Percentiles rank a stretch among this genome's conserved stretches.
phyloP scores from a whole-genome alignment of 2,888 invertebrate species.

The Strigamia crassipes region DNA sequence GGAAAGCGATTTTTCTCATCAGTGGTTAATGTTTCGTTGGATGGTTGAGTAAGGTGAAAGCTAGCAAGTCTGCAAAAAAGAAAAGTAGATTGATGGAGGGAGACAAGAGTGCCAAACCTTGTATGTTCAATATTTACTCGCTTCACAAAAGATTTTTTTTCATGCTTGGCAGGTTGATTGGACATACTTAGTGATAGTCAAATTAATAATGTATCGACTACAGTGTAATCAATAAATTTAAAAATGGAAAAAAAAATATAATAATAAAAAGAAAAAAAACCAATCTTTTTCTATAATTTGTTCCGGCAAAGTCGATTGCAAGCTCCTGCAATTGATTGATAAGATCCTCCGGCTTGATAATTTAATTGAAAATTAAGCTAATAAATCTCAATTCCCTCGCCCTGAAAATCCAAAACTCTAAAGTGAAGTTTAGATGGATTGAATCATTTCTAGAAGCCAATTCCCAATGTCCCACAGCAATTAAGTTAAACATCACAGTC shows the following conservation, averaged over 20 bases:
- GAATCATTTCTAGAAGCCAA: constrained; percentile 23
- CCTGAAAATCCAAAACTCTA: constrained; percentile 8
- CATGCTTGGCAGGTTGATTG: constrained; percentile 1
- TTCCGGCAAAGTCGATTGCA: not conserved
- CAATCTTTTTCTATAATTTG: not conserved
- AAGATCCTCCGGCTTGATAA: constrained; percentile 29
- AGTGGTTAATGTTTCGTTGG: constrained; percentile 33
- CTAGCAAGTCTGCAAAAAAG: constrained; percentile 25
- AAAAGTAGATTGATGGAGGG: constrained; percentile 8
- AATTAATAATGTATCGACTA: not conserved
- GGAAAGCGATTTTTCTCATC: constrained; percentile 24
- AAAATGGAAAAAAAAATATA: too few species aligned
- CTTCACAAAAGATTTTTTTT: not conserved
- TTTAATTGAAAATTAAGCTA: constrained; percentile 40
- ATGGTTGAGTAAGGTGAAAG: constrained; percentile 8
- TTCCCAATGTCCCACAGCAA: constrained; percentile 23
- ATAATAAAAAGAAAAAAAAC: not conserved
- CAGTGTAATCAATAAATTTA: not conserved
- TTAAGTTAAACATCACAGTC: constrained; percentile 32
- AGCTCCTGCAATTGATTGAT: constrained; percentile 26
- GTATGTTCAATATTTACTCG: constrained; percentile 37
- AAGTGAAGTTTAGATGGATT: constrained; percentile 32
- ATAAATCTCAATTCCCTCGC: constrained; percentile 39
- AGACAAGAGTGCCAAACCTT: constrained; percentile 36
- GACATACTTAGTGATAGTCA: not conserved